These are phyloP conservation scores for Phacellophora camtschatica DNA, from an alignment of 30 jellyfish, hydroid and myxozoan genomes.

Conservation along the genomic window DNA sequence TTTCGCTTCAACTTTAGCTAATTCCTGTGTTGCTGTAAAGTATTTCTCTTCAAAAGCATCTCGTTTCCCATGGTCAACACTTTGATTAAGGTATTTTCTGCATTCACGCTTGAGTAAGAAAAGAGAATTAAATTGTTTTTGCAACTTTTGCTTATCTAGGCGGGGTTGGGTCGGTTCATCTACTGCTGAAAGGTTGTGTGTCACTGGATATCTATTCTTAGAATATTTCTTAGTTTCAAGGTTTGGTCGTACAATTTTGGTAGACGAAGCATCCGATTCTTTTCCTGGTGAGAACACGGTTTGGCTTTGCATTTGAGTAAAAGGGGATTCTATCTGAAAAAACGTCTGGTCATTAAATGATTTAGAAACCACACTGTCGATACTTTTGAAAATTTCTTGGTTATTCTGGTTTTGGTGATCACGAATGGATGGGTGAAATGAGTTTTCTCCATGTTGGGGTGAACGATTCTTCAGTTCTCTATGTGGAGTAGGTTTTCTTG, in stretches of 20 bases:
- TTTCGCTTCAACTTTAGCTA: constrained; percentile 6
- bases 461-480: too few species aligned
- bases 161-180: background rate
- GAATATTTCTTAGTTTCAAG: background rate
- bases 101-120: constrained; percentile 2
- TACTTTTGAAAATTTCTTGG: background rate
- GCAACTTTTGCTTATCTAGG: background rate
- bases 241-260: background rate
- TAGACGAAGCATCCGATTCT: background rate
- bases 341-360: too few species aligned
- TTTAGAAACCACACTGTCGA: background rate
- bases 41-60: constrained; percentile 2
- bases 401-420: background rate
- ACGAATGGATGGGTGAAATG: background rate
- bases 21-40: constrained; percentile 27
- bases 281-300: background rate
- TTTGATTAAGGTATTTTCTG: background rate
- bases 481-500: too few species aligned
- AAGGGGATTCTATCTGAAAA: too few species aligned
- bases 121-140: background rate
- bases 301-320: too few species aligned
- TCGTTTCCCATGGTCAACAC: constrained; percentile 13
- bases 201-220: background rate
- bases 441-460: background rate
- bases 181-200: background rate